These are phyloP conservation scores for Neocloeon triangulifer DNA, from an alignment of 1,140 invertebrate species.

Conservation along the genomic window DNA sequence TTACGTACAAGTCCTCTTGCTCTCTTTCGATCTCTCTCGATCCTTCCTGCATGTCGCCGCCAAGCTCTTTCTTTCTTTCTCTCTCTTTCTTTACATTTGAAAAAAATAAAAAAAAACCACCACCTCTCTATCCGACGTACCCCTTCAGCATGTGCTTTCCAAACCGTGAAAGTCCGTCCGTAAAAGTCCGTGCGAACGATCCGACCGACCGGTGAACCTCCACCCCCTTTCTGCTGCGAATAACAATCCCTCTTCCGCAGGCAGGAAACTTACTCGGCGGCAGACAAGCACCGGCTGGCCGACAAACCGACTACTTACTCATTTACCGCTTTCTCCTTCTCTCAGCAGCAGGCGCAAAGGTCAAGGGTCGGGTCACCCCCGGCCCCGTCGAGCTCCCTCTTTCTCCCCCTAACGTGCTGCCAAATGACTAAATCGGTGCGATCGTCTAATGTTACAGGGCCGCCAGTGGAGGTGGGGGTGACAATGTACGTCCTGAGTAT, in stretches of 20 bases:
- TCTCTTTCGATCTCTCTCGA: background rate
- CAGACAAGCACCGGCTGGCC: too few species aligned
- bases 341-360: background rate
- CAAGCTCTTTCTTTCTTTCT: slow-evolving; percentile 1
- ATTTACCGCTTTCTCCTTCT: background rate
- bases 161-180: too few species aligned
- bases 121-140: too few species aligned
- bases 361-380: background rate
- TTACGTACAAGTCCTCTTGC: background rate
- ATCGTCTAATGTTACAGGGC: slow-evolving; percentile 55
- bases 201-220: too few species aligned
- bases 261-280: too few species aligned
- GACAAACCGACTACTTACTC: too few species aligned
- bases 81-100: slow-evolving; percentile 1
- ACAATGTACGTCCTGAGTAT: slow-evolving; percentile 97
- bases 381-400: background rate
- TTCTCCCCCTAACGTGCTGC: background rate
- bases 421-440: slow-evolving; percentile 11
- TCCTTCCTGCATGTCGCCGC: slow-evolving; percentile 1
- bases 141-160: too few species aligned
- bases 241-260: too few species aligned
- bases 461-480: slow-evolving; percentile 85
- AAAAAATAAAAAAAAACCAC: too few species aligned
- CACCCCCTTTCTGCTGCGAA: too few species aligned
- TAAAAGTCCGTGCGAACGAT: too few species aligned